Evolutionary conservation across 64 coral and sea anemone species (phyloP), one percentile per base, ranked within the genome.

Genomic region (Catalaphyllia jardinei): DNA sequence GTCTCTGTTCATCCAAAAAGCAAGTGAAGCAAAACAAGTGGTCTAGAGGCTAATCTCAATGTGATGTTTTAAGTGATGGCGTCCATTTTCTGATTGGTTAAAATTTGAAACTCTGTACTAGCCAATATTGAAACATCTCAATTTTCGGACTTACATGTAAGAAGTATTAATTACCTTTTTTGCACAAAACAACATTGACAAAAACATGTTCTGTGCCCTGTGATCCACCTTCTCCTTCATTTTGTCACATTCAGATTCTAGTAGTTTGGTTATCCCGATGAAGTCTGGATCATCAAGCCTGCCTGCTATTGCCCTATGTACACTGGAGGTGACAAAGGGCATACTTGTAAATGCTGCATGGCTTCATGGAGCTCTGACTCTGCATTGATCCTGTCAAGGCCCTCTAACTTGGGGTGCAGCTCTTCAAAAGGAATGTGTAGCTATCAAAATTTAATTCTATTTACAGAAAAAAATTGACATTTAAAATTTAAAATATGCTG

Each of bases 381-480:
- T 2, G 89, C 89, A 18, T 55, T 60, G 11, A 74, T 4, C 29
- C 65, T 82, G 2, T 90, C 63, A 19, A 2, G 52, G 4, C 78
- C 89, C 29, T 71, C 31, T 10, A 90, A 17, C 49, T 71, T 79
- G 2, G 77, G 89, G 30, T 90, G 46, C 0, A 83, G 42, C 60
- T 67, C 72, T 20, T 90, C 78, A 28, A 90, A 90, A 13, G 78
- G 33, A 17, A 90, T 81, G 4, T 67, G 0, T 8, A 82, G 62
- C 89, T 61, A 83, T 15, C 67, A 4, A 24, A 65, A 82, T 29
- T 54, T 54, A 54, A 54, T 54, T 54, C 52, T 54, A 54, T 54
- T 10, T 54, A 54, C 52, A 54, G 13, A 35, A 54, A 54, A 54
- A 54, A 2, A 54, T 54, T 8, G 8, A 54, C 1, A 54, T 1